Evolutionary conservation across 2,113 vertebrate species (phyloP).

Genomic region (Gorsachius goisagi): DNA sequence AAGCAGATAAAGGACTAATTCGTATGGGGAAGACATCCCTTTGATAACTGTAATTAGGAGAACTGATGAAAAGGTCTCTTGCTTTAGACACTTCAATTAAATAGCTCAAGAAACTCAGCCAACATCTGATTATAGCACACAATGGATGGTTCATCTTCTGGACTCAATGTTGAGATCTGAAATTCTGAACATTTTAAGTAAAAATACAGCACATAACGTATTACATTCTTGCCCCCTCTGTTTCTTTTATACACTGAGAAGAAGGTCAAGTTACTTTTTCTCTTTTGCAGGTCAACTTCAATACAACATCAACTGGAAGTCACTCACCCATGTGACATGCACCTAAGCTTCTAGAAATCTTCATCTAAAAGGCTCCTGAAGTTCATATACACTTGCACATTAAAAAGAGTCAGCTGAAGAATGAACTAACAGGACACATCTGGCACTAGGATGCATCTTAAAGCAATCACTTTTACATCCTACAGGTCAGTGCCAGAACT

Average conservation of each 20-base stretch:
- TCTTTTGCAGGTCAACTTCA: slow-evolving; percentile 67
- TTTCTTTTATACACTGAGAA: background rate
- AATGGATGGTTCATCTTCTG: background rate
- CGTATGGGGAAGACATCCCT: background rate
- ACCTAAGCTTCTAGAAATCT: slow-evolving; percentile 76
- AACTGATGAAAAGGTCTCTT: background rate
- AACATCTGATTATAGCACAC: background rate
- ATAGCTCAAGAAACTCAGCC: background rate
- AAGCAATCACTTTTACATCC: slow-evolving; percentile 6
- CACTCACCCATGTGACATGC: slow-evolving; percentile 64
- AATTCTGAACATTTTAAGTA: background rate
- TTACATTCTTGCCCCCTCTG: background rate
- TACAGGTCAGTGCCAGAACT: background rate
- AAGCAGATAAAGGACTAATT: background rate
- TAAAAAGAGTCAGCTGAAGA: background rate
- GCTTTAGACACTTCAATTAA: background rate
- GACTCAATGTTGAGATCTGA: background rate
- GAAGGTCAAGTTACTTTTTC: background rate
- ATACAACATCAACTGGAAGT: slow-evolving; percentile 34
- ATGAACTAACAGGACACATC: background rate
- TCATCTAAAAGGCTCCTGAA: slow-evolving; percentile 60
- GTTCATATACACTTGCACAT: slow-evolving; percentile 20
- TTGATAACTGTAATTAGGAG: background rate
- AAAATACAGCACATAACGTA: background rate
- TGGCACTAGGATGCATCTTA: slow-evolving; percentile 38